Conservation (phyloP, 2,888 invertebrate genomes). For the Nephrocerus scutellatus region DNA sequence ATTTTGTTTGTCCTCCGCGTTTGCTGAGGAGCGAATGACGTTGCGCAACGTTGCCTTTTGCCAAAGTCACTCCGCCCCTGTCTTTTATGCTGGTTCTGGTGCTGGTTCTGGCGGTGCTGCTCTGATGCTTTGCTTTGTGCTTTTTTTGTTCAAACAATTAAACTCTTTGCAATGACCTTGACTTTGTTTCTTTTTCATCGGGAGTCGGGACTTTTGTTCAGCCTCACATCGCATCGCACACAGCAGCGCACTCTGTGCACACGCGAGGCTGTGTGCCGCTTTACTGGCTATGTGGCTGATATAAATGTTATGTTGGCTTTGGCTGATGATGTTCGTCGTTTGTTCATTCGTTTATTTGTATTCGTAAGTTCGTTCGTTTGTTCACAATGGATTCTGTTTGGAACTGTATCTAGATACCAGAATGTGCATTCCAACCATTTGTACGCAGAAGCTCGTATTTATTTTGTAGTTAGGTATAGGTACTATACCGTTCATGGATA, state of each 20-base stretch:
- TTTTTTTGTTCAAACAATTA: slow-evolving; percentile 43
- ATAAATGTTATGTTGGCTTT: neutral
- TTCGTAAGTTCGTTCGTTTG: neutral
- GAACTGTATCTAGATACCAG: no score
- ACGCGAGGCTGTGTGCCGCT: neutral
- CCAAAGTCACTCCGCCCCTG: slow-evolving; percentile 25
- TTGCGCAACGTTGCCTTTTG: slow-evolving; percentile 31
- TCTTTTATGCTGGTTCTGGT: slow-evolving; percentile 4
- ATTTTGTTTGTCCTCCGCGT: no score
- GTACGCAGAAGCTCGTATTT: no score
- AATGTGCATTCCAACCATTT: no score
- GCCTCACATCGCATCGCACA: slow-evolving; percentile 1
- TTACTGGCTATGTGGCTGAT: neutral
- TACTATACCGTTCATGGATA: no score
- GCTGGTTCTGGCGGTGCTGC: slow-evolving; percentile 15
- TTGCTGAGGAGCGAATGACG: slow-evolving; percentile 38
- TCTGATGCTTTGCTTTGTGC: slow-evolving; percentile 23
- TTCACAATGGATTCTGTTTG: neutral
- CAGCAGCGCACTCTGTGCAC: neutral
- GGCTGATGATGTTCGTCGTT: no score
- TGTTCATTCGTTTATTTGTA: neutral
- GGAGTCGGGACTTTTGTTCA: no score
- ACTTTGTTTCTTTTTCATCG: slow-evolving; percentile 42
- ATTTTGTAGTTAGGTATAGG: no score
- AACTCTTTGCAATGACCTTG: slow-evolving; percentile 47